phyloP scores from a whole-genome alignment of 2,797 vertebrate genomes.

The Pseudochirops cupreus region DNA sequence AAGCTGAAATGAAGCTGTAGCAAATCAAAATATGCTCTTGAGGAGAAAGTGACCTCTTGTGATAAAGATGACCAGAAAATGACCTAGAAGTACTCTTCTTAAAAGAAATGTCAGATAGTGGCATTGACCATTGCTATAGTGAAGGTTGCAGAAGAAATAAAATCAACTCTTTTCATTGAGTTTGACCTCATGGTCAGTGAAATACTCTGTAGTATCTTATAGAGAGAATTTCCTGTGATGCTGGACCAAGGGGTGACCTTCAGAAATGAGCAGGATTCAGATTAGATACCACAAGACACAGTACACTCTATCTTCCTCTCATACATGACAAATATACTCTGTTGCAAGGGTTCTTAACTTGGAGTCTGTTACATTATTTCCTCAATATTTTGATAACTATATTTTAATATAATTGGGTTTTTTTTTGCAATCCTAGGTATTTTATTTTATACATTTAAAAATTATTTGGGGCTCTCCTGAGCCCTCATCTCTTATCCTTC shows the following conservation, averaged over 20 bases:
- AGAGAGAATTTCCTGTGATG: neutral
- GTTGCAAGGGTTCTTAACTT: neutral
- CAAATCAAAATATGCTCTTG: neutral
- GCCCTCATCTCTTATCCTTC: neutral
- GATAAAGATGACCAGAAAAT: neutral
- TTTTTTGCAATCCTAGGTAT: neutral
- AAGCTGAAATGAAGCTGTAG: neutral
- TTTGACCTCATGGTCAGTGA: constrained; percentile 32
- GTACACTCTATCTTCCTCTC: neutral
- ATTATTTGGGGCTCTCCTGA: neutral
- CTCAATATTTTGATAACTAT: neutral
- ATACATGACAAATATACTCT: neutral
- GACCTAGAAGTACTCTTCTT: neutral
- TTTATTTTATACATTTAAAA: neutral
- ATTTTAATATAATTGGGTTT: neutral
- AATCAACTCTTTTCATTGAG: neutral
- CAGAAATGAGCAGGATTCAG: neutral
- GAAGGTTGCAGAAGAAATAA: neutral
- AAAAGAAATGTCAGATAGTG: neutral
- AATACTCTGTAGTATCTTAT: neutral
- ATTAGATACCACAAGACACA: neutral
- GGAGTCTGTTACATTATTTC: neutral
- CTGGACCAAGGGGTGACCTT: neutral
- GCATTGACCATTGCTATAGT: neutral
- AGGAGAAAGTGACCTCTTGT: neutral